Base-by-base conservation (phyloP, 2,888 invertebrate species). In the Troides aeacus region DNA sequence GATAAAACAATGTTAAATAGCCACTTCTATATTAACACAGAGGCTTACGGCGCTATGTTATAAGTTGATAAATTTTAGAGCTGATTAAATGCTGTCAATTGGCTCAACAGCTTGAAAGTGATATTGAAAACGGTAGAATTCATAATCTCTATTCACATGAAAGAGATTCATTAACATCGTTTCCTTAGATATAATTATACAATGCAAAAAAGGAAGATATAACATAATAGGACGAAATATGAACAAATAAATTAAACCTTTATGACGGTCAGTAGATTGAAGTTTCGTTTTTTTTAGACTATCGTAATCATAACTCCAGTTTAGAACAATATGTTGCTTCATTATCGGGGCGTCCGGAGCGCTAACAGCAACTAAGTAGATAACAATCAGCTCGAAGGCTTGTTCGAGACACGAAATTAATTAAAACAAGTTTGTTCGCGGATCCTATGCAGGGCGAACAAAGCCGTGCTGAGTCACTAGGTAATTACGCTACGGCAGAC, bases 371-470 rank as follows among this genome's bases (percentile, higher is more conserved):
- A 90, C 90, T 91, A 89, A 92, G 92, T 85, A 91, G 92, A 92
- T 92, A 91, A 92, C 92, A 89, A 92, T 92, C 92, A 86, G 85
- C 86, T 87, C 75, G 85, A 86, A 88, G 90, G 90, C 90, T 90
- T 92, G 92, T 90, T 90, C 88, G 88, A 90, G 92, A 92, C 92
- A 92, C 90, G 91, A 92, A 92, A 92, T 92, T 92, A 92, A 92
- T 92, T 92, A 92, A 92, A 92, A 92, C 92, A 92, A 92, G 92
- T 92, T 92, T 91, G 92, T 90, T 92, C 90, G 90, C 90, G 90
- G 90, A 91, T 91, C 89, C 89, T 90, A 89, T 92, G 89, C 91
- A 90, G 87, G 87, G 85, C 80, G 88, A 88, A 92, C 90, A 92
- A 92, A 91, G 92, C 90, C 81, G 77, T 85, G 92, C 91, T 91